Evolutionary conservation across 1,140 invertebrate genomes (phyloP), one percentile per base, ranked within the genome.

Genomic region (Papilio polyxenes): DNA sequence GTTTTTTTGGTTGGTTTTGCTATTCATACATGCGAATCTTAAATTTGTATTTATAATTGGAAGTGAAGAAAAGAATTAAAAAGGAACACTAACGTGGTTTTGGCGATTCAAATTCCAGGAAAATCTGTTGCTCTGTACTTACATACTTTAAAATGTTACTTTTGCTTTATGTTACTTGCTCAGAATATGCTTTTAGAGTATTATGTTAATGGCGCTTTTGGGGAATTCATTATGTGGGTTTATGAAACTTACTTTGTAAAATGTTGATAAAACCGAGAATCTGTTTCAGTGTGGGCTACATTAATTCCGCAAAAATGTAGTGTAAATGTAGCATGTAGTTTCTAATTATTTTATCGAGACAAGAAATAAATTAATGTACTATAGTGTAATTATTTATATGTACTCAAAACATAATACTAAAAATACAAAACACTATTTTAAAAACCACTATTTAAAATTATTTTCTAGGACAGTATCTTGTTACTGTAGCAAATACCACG

Each of bases 171-270:
- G n/a, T 20, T n/a, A 20, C 7, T 59, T 59, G 9, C 17, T 20
- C 17, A 20, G 17, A 59, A 59, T 59, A 20, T 59, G 56, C 56
- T 59, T 59, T 59, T 59, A 59, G 56, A 20, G 7, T 17, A 59
- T 20, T 59, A 37, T 37, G 31, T 40, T 37, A 72, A 72, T 72
- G 23, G 31, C 23, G 15, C 31, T 37, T 72, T 72, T 72, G 31
- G 31, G 13, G 31, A 37, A 37, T 72, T 37, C 23, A 72, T 37
- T 72, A 65, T 31, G 23, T 40, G 31, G 31, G 10, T 8, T 72
- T 72, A 40, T 72, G 65, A 37, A 37, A 72, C 31, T 37, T 72
- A 40, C 31, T 72, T 72, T 72, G 65, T 37, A 72, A 72, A 72
- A 40, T 40, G 65, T 72, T 72, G 37, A 72, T 72, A 40, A 72